These are phyloP conservation scores for Elmis aenea DNA, from an alignment of 2,888 invertebrate species.

Conservation along the genomic window DNA sequence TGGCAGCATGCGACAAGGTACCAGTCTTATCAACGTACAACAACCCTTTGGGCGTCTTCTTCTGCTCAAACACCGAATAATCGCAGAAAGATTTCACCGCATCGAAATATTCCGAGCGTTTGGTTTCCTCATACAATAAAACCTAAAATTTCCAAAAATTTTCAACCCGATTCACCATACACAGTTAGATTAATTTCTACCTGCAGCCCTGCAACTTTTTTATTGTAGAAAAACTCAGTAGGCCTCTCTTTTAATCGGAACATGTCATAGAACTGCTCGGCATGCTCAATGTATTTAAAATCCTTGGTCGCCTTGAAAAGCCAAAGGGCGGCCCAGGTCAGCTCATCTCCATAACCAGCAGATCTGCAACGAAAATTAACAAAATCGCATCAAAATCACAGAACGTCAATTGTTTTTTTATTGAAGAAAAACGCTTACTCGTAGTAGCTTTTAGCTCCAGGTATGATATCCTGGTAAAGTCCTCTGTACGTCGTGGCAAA, in stretches of 20 bases:
- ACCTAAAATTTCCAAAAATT: slow-evolving; percentile 36
- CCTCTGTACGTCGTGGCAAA: slow-evolving; percentile 50
- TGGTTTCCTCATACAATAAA: slow-evolving; percentile 48
- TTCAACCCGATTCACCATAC: neutral
- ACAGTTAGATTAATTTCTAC: slow-evolving; percentile 31
- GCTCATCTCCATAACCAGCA: slow-evolving; percentile 53
- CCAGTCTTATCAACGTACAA: slow-evolving; percentile 53
- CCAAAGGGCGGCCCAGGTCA: slow-evolving; percentile 56
- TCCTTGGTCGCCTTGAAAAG: slow-evolving; percentile 51
- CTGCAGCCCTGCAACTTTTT: slow-evolving; percentile 54
- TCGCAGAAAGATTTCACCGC: slow-evolving; percentile 50
- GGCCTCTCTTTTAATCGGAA: slow-evolving; percentile 49
- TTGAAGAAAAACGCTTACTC: slow-evolving; percentile 37
- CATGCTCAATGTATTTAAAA: slow-evolving; percentile 47
- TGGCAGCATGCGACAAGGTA: slow-evolving; percentile 52
- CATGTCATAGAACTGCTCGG: slow-evolving; percentile 47
- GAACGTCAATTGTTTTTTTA: too few relatives aligned
- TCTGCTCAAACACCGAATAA: slow-evolving; percentile 46
- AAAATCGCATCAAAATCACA: too few relatives aligned
- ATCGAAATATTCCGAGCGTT: slow-evolving; percentile 42
- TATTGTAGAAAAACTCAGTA: slow-evolving; percentile 52
- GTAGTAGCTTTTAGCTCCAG: slow-evolving; percentile 49
- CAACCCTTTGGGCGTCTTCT: slow-evolving; percentile 51
- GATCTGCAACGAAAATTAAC: slow-evolving; percentile 39
- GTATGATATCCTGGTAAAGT: slow-evolving; percentile 50